Evolutionary conservation across 2,113 vertebrate genomes (phyloP), one percentile per base, ranked within the genome.

Genomic region (Cinclus mexicanus): DNA sequence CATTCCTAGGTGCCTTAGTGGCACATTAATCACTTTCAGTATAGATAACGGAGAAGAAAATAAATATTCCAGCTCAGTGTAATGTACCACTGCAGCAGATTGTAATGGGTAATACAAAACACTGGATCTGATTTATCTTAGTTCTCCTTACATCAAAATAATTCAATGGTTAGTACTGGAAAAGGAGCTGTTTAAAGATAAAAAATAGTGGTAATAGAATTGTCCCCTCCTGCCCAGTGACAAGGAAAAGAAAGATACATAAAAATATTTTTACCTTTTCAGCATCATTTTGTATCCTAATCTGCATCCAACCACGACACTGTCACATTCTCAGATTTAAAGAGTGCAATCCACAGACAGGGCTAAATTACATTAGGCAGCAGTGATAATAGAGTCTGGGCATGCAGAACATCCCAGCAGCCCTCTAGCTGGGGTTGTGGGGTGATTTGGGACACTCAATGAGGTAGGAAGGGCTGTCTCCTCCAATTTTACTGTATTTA

Each of bases 381-480:
- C 7, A 5, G 60, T 80, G 94, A 83, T 88, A 89, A 92, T 21
- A 15, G 74, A 91, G 93, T 53, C 77, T 2, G 11, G 39, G 89
- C 65, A 82, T 21, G 37, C 88, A n/a, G 60, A 71, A 49, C 70
- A 14, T 63, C 76, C 82, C 65, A 65, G 76, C 60, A 69, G 59
- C 41, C 80, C 69, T 78, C 67, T 71, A 37, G 60, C 83, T 28
- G 80, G 60, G 80, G 74, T 75, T 59, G 17, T 4, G 61, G 72
- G 64, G 70, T 94, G 93, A 93, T 93, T 63, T 88, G 83, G 93
- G 94, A 80, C 64, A 25, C 47, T 90, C 92, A 95, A 16, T 83
- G 91, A 93, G 84, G 87, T 93, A 89, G 94, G 90, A 96, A 93
- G 68, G 87, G 82, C 82, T 96, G 93, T 95, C 96, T 96, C 95